Base-by-base conservation (phyloP, 2,113 vertebrate species). In the Phoenicopterus ruber region DNA sequence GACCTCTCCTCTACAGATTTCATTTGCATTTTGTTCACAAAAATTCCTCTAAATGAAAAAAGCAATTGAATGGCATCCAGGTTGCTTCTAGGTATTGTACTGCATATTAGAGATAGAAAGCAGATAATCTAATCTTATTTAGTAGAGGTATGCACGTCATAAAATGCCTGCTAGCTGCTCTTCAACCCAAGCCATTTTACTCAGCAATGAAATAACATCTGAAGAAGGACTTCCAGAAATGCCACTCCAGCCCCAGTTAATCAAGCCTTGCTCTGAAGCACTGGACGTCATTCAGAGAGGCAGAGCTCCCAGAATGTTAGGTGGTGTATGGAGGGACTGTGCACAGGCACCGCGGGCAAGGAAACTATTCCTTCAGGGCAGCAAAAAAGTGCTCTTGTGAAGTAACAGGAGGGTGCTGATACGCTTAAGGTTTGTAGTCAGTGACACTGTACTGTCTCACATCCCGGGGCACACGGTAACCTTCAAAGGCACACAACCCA, bases 1-100 rank as follows among this genome's bases (percentile, higher is more conserved):
- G n/a, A 59, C 42, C 10, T 92, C 76, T 84, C 34, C 3, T 22
- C 55, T 90, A 81, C 31, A 42, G 62, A 81, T 94, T 91, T 89
- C 11, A 77, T 25, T 93, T 67, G 36, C 63, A 29, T 94, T 95
- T 97, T 95, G 86, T 34, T 79, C 10, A 40, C 26, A 80, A 86
- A 93, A 49, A 62, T 19, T 59, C 42, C 79, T 91, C 24, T 78
- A 87, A 49, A 21, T 26, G 49, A 69, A 71, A 91, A 84, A 42
- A 11, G 8, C 17, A 88, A 78, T 22, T 88, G 84, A 95, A 94
- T 76, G 10, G 26, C 32, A 88, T 86, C 46, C 28, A 90, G 21
- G 24, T 91, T 72, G 16, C 40, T 92, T 71, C 3, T 29, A 73
- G 70, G n/a, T 88, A 85, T 29, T 59, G 31, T 38, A 86, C 26